Percentiles rank a stretch among this genome's conserved stretches.
Evolutionary conservation across 1,140 invertebrate species (phyloP).

Genomic region (Steinernema khuongi): DNA sequence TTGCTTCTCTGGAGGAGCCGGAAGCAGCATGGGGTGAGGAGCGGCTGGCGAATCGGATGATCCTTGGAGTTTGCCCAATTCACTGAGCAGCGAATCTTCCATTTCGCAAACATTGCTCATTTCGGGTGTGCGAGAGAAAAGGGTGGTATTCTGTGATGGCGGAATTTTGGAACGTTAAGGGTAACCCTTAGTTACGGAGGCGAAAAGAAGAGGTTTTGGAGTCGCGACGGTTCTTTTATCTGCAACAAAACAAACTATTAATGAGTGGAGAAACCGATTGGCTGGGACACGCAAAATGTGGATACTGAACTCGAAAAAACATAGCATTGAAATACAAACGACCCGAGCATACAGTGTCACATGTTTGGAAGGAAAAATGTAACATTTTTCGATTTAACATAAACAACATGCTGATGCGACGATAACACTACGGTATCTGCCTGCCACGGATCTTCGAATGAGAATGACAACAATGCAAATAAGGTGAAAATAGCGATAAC

Average conservation of each 20-base stretch:
- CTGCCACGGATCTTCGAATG: not conserved
- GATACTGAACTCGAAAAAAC: too few relatives aligned
- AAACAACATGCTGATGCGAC: too few relatives aligned
- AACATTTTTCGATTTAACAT: too few relatives aligned
- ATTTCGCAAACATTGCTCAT: constrained; percentile 15
- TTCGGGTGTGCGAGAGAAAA: not conserved
- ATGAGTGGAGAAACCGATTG: too few relatives aligned
- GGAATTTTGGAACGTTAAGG: constrained; percentile 6
- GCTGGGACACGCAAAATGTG: too few relatives aligned
- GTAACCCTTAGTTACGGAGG: not conserved
- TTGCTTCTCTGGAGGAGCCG: not conserved
- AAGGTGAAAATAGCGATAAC: too few relatives aligned
- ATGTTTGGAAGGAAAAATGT: too few relatives aligned
- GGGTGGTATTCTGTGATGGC: not conserved
- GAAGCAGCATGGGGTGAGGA: not conserved
- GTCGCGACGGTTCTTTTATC: not conserved
- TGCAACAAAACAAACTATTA: not conserved
- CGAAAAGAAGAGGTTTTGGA: not conserved
- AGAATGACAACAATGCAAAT: not conserved
- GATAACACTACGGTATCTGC: too few relatives aligned
- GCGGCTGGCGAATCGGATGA: not conserved
- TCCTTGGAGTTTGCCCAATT: not conserved
- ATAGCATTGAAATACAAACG: too few relatives aligned
- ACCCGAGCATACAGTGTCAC: too few relatives aligned
- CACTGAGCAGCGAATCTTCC: constrained; percentile 12